These are phyloP conservation scores for Penaeus monodon DNA, from an alignment of 2,888 invertebrate species.

Conservation along the genomic window DNA sequence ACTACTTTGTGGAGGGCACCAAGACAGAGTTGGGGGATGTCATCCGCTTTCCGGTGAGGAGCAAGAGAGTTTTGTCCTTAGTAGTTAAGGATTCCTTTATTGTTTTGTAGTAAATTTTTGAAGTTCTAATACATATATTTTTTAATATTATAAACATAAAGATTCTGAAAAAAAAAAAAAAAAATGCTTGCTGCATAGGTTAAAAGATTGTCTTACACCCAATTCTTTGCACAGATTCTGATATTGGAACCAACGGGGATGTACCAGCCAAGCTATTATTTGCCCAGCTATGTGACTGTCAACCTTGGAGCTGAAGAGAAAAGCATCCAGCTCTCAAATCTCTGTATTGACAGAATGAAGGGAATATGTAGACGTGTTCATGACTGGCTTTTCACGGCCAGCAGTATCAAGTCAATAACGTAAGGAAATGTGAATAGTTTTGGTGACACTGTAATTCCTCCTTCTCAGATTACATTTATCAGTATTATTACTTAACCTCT, in stretches of 20 bases:
- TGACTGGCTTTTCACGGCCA: slow-evolving; percentile 93
- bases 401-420: slow-evolving; percentile 89
- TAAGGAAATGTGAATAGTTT: slow-evolving; percentile 68
- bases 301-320: slow-evolving; percentile 95
- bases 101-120: no score
- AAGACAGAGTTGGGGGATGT: slow-evolving; percentile 83
- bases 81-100: no score
- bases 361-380: slow-evolving; percentile 76
- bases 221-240: slow-evolving; percentile 75
- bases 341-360: slow-evolving; percentile 82
- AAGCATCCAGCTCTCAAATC: slow-evolving; percentile 88
- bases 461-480: no score
- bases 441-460: no score
- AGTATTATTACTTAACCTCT: no score
- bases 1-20: slow-evolving; percentile 95
- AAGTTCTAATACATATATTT: no score
- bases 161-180: no score
- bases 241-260: slow-evolving; percentile 81
- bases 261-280: slow-evolving; percentile 72
- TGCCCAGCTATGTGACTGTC: slow-evolving; percentile 96
- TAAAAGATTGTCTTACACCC: not conserved
- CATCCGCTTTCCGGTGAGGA: slow-evolving; percentile 88
- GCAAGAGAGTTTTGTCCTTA: not conserved
- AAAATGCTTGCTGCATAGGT: not conserved
- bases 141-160: not conserved